Evolutionary conservation across 2,888 invertebrate species (phyloP), one percentile per base, ranked within the genome.

Genomic region (Euclidia mi): DNA sequence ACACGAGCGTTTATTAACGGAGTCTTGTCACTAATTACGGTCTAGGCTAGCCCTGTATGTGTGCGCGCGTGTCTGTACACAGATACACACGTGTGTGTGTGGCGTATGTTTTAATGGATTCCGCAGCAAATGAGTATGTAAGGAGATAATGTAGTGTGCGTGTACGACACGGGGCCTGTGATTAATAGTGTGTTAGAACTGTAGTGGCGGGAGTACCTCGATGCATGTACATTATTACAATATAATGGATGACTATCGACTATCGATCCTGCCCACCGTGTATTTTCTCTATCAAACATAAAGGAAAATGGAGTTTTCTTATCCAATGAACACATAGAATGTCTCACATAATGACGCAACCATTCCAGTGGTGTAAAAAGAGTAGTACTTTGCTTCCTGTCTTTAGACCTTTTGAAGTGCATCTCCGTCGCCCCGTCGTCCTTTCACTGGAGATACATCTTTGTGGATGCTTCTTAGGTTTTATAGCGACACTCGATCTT

Each of bases 21-120:
- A 57, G 47, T 63, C 75, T 70, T 64, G 76, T 79, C 66, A 65
- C 72, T 76, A 80, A 81, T 79, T 79, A 68, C 48, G 62, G 64
- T 65, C 60, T 64, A 61, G 61, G 60, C 47, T 38, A 15, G 38
- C 41, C 58, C 53, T 48, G 49, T 31, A 58, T 65, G 55, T 69
- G 56, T 64, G 59, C n/a, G n/a, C n/a, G n/a, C n/a, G n/a, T n/a
- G n/a, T n/a, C n/a, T 11, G 57, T 52, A 32, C n/a, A 31, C 41
- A n/a, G n/a, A 4, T 32, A 43, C 43, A 37, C 20, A 25, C 4
- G 32, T 40, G 34, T 56, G 25, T 9, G 14, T 32, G 35, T 56
- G 28, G 25, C 17, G 43, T 43, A 45, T 17, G 31, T 25, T 59
- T 49, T 53, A 55, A 65, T 58, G 44, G 45, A 17, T 57, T 48